phyloP scores from a whole-genome alignment of 2,888 invertebrate genomes.

The Leucoma salicis region DNA sequence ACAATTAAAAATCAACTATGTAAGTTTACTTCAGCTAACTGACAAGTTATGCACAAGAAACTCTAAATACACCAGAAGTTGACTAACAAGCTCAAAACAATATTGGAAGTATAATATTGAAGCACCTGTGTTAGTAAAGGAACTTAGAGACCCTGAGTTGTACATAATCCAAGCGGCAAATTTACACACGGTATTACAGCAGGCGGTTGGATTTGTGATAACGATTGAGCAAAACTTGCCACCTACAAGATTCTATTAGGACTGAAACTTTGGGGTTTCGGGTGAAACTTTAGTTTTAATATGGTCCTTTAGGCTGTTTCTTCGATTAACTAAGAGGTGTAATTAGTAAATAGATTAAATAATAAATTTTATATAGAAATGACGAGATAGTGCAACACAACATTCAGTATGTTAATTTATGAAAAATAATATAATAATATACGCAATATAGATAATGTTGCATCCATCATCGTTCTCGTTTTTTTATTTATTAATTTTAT shows the following conservation, averaged over 20 bases:
- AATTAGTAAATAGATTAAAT: too few species aligned
- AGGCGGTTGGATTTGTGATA: background rate
- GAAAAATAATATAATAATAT: too few species aligned
- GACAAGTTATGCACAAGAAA: too few species aligned
- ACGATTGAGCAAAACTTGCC: background rate
- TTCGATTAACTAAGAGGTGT: background rate
- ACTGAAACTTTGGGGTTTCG: background rate
- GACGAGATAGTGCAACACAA: too few species aligned
- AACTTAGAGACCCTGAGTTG: background rate
- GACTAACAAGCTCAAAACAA: conserved; percentile 2
- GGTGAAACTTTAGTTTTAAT: background rate
- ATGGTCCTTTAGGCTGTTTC: background rate
- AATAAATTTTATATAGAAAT: too few species aligned
- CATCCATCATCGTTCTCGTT: too few species aligned
- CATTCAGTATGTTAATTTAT: too few species aligned
- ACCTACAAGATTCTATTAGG: background rate
- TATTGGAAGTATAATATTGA: background rate
- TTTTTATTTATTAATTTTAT: too few species aligned
- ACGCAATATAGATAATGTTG: too few species aligned
- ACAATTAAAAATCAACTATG: too few species aligned
- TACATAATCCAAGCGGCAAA: background rate
- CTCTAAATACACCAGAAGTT: background rate
- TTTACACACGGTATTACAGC: background rate
- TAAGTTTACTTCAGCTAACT: too few species aligned
- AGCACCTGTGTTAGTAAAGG: background rate